Percentiles rank a stretch among this genome's conserved stretches.
Conservation (phyloP, 2,113 vertebrate genomes). For the Oryzias melastigma region DNA sequence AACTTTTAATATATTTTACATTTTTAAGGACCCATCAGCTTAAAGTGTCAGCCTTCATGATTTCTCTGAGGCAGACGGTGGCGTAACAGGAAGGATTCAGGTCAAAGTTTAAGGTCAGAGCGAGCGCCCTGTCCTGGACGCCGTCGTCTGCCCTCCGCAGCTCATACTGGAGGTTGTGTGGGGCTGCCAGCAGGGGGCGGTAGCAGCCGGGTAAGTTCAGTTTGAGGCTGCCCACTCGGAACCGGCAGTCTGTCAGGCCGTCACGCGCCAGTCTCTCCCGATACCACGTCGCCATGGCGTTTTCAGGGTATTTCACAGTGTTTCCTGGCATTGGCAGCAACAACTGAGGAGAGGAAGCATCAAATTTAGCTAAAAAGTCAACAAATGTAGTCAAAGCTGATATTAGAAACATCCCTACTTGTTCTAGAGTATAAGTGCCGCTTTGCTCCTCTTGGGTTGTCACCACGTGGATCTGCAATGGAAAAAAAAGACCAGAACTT, state of each 20-base stretch:
- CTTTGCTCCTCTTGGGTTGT: constrained; percentile 67
- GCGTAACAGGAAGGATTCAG: constrained; percentile 92
- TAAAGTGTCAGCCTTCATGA: constrained; percentile 88
- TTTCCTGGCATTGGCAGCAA: constrained; percentile 92
- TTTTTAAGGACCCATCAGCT: background rate
- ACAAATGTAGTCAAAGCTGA: background rate
- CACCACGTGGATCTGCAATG: constrained; percentile 74
- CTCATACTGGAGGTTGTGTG: constrained; percentile 79
- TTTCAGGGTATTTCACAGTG: constrained; percentile 86
- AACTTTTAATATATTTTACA: too few relatives aligned
- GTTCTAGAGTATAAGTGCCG: constrained; percentile 61
- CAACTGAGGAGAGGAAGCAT: constrained; percentile 73
- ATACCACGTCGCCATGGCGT: constrained; percentile 76
- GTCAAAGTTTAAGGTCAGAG: constrained; percentile 84
- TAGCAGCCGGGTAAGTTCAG: constrained; percentile 93
- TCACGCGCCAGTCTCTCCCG: constrained; percentile 83
- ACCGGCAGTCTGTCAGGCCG: constrained; percentile 81
- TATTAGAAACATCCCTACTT: constrained; percentile 45
- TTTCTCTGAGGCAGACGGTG: constrained; percentile 89
- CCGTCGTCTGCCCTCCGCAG: constrained; percentile 56
- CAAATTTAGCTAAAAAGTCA: background rate
- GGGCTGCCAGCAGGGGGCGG: constrained; percentile 84
- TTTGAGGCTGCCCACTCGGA: constrained; percentile 84
- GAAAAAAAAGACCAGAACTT: background rate
- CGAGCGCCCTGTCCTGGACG: constrained; percentile 8